phyloP scores from a whole-genome alignment of 2,113 vertebrate species.

The Hucho hucho region DNA sequence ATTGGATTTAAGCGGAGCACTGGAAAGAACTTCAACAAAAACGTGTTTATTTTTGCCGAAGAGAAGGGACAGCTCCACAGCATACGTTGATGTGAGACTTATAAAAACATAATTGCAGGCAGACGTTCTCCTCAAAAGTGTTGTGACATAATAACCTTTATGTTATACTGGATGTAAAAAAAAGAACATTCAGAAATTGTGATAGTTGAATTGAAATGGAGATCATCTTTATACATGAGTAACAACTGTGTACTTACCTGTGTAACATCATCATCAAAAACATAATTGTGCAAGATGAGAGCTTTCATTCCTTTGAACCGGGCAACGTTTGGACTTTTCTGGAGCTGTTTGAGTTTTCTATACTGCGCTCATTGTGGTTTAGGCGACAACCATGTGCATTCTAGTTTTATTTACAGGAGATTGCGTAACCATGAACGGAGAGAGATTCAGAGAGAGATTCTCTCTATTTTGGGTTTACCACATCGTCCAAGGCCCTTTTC shows the following conservation, averaged over 20 bases:
- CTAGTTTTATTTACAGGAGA: constrained; percentile 98
- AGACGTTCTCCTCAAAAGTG: constrained; percentile 14
- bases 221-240: neutral
- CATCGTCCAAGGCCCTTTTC: constrained; percentile 97
- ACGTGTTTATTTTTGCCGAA: neutral
- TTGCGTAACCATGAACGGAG: constrained; percentile 95
- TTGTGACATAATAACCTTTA: constrained; percentile 13
- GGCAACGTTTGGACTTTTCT: constrained; percentile 82
- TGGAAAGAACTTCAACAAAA: constrained; percentile 25
- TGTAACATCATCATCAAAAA: constrained; percentile 14
- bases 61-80: constrained; percentile 26
- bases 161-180: constrained; percentile 14
- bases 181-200: constrained; percentile 19
- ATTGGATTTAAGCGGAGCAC: constrained; percentile 52
- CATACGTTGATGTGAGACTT: neutral
- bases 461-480: constrained; percentile 96
- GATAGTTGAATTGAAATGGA: neutral
- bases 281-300: constrained; percentile 75
- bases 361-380: constrained; percentile 83
- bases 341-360: constrained; percentile 86
- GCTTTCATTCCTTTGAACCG: constrained; percentile 74
- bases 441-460: constrained; percentile 99
- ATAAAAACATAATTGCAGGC: constrained; percentile 27
- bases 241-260: constrained; percentile 8
- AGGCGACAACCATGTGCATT: constrained; percentile 96